Evolutionary conservation across 2,113 vertebrate genomes (phyloP).

Genomic region (Otus sunia): DNA sequence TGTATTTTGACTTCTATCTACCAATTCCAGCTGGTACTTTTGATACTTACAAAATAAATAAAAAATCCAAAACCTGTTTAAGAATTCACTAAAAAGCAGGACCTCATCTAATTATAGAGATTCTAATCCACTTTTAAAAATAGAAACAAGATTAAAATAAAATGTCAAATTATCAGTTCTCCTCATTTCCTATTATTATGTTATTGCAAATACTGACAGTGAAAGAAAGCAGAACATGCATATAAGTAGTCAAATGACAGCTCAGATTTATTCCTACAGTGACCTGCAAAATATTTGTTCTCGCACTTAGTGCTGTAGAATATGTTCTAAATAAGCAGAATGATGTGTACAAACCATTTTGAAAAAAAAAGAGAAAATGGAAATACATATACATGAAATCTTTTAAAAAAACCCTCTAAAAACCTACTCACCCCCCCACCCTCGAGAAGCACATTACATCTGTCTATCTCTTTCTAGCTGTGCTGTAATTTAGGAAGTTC

Average conservation of each 20-base stretch:
- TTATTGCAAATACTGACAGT: not conserved
- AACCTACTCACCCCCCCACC: accelerated
- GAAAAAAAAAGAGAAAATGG: not conserved
- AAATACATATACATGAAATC: not conserved
- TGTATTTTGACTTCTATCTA: not conserved
- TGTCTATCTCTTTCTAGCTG: not conserved
- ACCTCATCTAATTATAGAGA: not conserved
- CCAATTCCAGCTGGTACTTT: not conserved
- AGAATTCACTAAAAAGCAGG: not conserved
- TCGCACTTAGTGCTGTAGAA: not conserved
- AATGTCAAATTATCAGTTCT: not conserved
- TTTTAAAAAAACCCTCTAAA: not conserved
- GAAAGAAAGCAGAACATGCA: not conserved
- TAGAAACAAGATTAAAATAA: not conserved
- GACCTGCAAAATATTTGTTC: not conserved
- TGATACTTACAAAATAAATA: not conserved
- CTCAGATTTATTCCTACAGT: not conserved
- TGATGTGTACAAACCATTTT: not conserved
- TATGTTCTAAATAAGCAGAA: not conserved
- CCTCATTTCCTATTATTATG: not conserved
- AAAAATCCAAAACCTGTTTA: not conserved
- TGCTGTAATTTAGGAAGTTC: not conserved
- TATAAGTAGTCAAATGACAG: not conserved
- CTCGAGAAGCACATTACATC: not conserved
- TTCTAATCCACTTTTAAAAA: not conserved